Evolutionary conservation across 2,797 vertebrate species (phyloP), one percentile per base, ranked within the genome.

Genomic region (Orientallactaga sibirica): DNA sequence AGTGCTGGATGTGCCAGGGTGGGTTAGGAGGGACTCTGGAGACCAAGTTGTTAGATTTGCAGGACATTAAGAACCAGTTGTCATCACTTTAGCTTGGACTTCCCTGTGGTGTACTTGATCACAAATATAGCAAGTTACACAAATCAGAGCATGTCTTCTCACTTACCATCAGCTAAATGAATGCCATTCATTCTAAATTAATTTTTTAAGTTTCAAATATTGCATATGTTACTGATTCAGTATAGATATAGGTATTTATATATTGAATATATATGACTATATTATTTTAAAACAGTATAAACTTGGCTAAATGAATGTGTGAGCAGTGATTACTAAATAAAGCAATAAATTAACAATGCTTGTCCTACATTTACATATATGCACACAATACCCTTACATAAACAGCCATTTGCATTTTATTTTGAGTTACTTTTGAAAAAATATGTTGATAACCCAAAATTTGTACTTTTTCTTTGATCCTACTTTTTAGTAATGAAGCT

Each of bases 391-490:
- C 33, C 2, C 1, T 3, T 9, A 82, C 16, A 83, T 15, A 81
- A 86, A n/a, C 3, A 80, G 0, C 41, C 15, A 85, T 4, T 1
- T 27, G 0, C n/a, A 85, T 97, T 97, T 97, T 92, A 85, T 87
- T 97, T 95, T 96, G 22, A n/a, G 48, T 97, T 96, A 61, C 73
- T 66, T 77, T 97, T 64, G 96, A 98, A 97, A 96, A 79, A 96
- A 85, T 76, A 75, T 90, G 96, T 93, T 96, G 91, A 95, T 94
- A 96, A 22, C 90, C 88, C 96, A 82, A 87, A 93, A 73, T 94
- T 95, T 96, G 55, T 88, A 89, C 80, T 93, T 95, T 92, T 95
- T 97, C 96, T 95, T 73, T 94, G 71, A 86, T n/a, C 76, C 7
- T 5, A 71, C 12, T 62, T 92, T 97, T 98, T 96, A 97, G 67